Percentiles rank a stretch among this genome's conserved stretches.
Conservation (phyloP, 2,113 vertebrate species). For the Pseudorasbora parva region DNA sequence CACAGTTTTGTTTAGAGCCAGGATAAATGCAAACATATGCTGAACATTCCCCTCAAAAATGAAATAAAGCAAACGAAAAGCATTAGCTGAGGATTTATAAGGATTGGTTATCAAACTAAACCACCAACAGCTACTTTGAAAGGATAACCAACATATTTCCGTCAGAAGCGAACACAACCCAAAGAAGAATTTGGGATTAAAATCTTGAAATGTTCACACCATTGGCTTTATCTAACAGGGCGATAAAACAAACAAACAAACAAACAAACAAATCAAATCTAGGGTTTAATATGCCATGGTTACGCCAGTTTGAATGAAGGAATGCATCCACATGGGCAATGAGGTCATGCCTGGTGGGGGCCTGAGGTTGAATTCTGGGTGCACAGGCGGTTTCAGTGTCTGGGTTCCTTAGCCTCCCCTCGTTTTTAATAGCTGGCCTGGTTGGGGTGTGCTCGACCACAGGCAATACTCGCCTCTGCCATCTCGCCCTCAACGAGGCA, state of each 20-base stretch:
- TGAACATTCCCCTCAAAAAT: slow-evolving; percentile 16
- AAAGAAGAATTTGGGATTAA: background rate
- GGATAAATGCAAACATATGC: slow-evolving; percentile 9
- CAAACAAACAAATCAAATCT: slow-evolving; percentile 56
- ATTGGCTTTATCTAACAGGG: background rate
- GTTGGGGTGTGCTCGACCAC: slow-evolving; percentile 78
- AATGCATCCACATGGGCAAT: slow-evolving; percentile 59
- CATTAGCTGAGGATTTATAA: slow-evolving; percentile 27
- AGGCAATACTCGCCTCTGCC: slow-evolving; percentile 72
- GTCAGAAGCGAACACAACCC: background rate
- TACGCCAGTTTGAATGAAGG: slow-evolving; percentile 52
- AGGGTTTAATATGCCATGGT: slow-evolving; percentile 31
- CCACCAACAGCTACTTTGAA: background rate
- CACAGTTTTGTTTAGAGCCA: slow-evolving; percentile 56
- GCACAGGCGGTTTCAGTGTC: slow-evolving; percentile 70
- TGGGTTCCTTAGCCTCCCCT: slow-evolving; percentile 71
- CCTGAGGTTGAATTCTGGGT: slow-evolving; percentile 64
- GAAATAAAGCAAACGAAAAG: slow-evolving; percentile 24
- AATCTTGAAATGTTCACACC: background rate
- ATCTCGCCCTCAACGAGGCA: slow-evolving; percentile 69
- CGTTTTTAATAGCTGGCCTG: slow-evolving; percentile 78
- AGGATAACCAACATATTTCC: background rate
- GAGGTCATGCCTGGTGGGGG: slow-evolving; percentile 61
- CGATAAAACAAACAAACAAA: slow-evolving; percentile 47
- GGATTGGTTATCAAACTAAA: slow-evolving; percentile 18